Base-by-base conservation (phyloP, 1,140 invertebrate genomes). In the Drosophila prosaltans region DNA sequence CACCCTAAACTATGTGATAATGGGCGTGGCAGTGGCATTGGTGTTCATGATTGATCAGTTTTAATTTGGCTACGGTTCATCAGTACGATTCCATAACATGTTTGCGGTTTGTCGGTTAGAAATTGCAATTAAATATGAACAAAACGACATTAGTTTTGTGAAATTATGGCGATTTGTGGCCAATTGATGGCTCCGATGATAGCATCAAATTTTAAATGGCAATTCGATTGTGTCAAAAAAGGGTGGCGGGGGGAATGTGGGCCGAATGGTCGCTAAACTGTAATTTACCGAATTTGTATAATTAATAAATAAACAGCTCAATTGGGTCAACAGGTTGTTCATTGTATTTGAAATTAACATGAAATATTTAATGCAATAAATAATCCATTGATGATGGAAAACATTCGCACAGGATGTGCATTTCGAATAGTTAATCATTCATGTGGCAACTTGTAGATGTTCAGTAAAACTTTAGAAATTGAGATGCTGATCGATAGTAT, bases 81-180 rank as follows among this genome's bases (percentile, higher is more conserved):
- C 69, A 68, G 69, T 11, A 43, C 54, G 69, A 77, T 76, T 67
- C 73, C 74, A 78, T 74, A 58, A 76, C 51, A 68, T 61, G 32
- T 77, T 66, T 78, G 75, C 11, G 75, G 75, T 67, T 65, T 54
- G 24, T 3, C 16, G 75, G 73, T 61, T 67, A 64, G 43, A 67
- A 71, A 77, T 32, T 45, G 43, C 69, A 68, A 72, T 78, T 78
- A 58, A 78, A 64, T 72, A 65, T 45, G 58, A 58, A 43, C 21
- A 51, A 51, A 24, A 26, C 21, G 45, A 51, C 21, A 51, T 26
- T 26, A 51, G 21, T 40, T 40, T 5, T 8, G 21, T 7, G 11
- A 45, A 41, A 61, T 63, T 40, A 45, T 48, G 26, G n/a, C 24
- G 45, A 26, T 41, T 43, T 59, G 55, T 28, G 65, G 55, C n/a